Evolutionary conservation across 1,140 invertebrate genomes (phyloP), one percentile per base, ranked within the genome.

Genomic region (Lepidotrigona ventralis): DNA sequence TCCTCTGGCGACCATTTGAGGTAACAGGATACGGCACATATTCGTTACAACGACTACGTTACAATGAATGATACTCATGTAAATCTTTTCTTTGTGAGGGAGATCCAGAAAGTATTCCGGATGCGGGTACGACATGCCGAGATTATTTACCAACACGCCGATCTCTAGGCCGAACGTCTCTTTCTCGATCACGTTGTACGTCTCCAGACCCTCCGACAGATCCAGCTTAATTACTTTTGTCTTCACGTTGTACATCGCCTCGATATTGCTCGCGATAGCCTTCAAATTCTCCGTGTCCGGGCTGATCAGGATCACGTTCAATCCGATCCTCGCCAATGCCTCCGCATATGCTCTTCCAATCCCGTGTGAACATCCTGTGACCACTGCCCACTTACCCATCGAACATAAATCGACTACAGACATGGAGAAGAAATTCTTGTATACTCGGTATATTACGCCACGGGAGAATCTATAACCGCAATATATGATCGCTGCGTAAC

Each of bases 311-410:
- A 99, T 95, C 63, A 99, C 93, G 91, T 98, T 97, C 82, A 98
- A 94, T 68, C 98, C 98, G 85, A 95, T 94, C 76, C 96, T 95
- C 0, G 98, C 98, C 81, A 99, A 92, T 88, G 96, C 95, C 93
- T 96, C 95, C 8, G 97, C 97, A 93, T 98, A 98, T 3, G 97
- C 97, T 93, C 96, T 97, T 63, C 98, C 98, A 91, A 99, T 96
- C 9, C 98, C 98, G 95, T 98, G 98, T 17, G 98, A 98, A 14
- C 97, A 96, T 60, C 98, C 98, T 64, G 98, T 98, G 14, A 98
- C 94, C 84, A 98, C 97, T 14, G 84, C 91, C 92, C 91, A 92
- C 75, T 87, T 90, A 68, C 91, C 91, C 46, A 92, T 74, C 0
- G 91, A 89, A 23, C 82, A 85, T 15, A 92, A 70, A 77, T 92